These are phyloP conservation scores for Platysteira castanea DNA, from an alignment of 2,113 vertebrate genomes.

Conservation along the genomic window DNA sequence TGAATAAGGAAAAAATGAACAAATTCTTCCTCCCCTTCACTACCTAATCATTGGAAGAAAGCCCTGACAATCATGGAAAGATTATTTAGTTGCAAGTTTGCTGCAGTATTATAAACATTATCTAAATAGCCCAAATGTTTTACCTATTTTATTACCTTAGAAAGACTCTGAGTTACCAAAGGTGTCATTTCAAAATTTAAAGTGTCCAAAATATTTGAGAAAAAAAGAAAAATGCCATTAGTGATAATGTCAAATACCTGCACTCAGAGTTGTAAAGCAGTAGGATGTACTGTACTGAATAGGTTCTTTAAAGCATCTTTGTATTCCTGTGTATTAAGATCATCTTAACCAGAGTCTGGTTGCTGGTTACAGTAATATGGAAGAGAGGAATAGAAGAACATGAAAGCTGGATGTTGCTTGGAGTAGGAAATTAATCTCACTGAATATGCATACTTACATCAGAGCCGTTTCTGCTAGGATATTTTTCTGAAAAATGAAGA, in stretches of 20 bases:
- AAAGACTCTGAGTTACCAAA: not conserved
- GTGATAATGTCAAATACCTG: not conserved
- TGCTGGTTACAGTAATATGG: not conserved
- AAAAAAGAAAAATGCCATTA: not conserved
- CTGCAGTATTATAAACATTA: not conserved
- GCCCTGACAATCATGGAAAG: not conserved
- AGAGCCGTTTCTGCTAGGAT: not conserved
- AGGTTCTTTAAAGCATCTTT: not conserved
- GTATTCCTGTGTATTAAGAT: not conserved
- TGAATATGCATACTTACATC: not conserved
- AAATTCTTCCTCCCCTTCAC: not conserved
- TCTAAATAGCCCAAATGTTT: not conserved
- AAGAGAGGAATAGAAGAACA: not conserved
- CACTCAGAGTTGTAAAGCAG: not conserved
- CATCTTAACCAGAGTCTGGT: not conserved
- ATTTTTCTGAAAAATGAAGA: not conserved
- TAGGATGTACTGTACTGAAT: not conserved
- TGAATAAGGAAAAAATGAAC: not conserved
- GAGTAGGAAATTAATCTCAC: not conserved
- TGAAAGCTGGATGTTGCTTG: not conserved
- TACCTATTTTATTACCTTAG: not conserved
- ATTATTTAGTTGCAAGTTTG: not conserved
- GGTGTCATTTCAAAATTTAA: not conserved
- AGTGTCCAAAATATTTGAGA: not conserved
- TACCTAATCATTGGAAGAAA: not conserved